These are phyloP conservation scores for Halictus quadricinctus DNA, from an alignment of 2,888 invertebrate species.

Conservation along the genomic window DNA sequence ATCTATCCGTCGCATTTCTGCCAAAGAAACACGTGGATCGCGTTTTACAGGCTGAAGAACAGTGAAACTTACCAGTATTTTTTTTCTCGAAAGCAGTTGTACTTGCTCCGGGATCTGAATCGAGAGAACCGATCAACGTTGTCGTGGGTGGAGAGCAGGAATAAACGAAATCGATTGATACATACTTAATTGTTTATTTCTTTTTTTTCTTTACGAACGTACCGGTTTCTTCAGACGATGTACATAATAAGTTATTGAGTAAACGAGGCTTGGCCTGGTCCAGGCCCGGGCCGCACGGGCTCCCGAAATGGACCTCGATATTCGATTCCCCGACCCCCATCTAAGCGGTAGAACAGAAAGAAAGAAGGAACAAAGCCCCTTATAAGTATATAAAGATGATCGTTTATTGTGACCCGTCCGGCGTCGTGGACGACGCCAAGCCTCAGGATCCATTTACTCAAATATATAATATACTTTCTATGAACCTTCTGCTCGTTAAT, in stretches of 20 bases:
- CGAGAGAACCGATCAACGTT: too few species aligned
- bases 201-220: conserved; percentile 80
- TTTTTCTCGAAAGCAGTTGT: too few species aligned
- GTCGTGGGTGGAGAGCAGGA: neutral
- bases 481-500: conserved; percentile 79
- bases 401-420: conserved; percentile 35
- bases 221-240: conserved; percentile 79
- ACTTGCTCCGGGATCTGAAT: too few species aligned
- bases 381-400: conserved; percentile 19
- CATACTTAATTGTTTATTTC: conserved; percentile 80
- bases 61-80: neutral
- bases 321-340: conserved; percentile 12
- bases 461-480: conserved; percentile 81
- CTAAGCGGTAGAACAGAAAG: conserved; percentile 28
- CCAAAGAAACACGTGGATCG: neutral
- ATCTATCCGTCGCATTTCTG: too few species aligned
- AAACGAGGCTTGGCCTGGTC: conserved; percentile 81
- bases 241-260: conserved; percentile 82
- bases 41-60: neutral
- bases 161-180: conserved; percentile 74
- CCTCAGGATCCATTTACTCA: conserved; percentile 78
- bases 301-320: conserved; percentile 52
- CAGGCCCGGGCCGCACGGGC: conserved; percentile 65
- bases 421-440: conserved; percentile 76
- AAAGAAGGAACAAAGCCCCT: conserved; percentile 10